Evolutionary conservation across 2,113 vertebrate species (phyloP), one percentile per base, ranked within the genome.

Genomic region (Aphyosemion australe): DNA sequence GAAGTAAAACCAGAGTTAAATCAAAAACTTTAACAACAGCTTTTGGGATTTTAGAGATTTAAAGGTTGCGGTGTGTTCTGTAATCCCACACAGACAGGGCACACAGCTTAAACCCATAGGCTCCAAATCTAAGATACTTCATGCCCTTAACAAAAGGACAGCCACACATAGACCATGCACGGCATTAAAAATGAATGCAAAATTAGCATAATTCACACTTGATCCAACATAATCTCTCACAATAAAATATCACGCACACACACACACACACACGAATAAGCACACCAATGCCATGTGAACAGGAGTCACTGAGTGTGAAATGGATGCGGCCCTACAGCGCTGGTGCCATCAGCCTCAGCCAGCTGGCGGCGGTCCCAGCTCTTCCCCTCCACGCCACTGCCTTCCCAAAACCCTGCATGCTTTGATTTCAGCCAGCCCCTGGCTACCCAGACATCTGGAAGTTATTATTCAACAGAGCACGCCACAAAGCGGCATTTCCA

Each of bases 371-470:
- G 71, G 79, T 89, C 87, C 88, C 83, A 45, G 83, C 69, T 74
- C 80, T 72, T 67, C 72, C 78, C 72, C 84, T 74, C 78, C 76
- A 90, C 69, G 39, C 51, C 79, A 74, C 69, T 70, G 81, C 62
- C 64, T 84, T 86, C 90, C 81, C 77, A 77, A 75, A 84, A 90
- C 88, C 86, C 87, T 86, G 85, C 84, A 71, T 80, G 78, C 91
- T 93, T 83, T 90, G 91, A 90, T 82, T 88, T 90, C 85, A 80
- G 68, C 91, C 90, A 84, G 89, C 87, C 88, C 70, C 84, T 76
- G 82, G 92, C 92, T 91, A 89, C 85, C 70, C 78, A 90, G 88
- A 90, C 93, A 93, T 93, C 93, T 92, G 92, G 76, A 93, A 88
- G 87, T 90, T 92, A 94, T 92, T 91, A 92, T 89, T 83, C 89